Percentiles rank a stretch among this genome's conserved stretches.
These are phyloP conservation scores for Hoplias malabaricus DNA, from an alignment of 2,113 vertebrate species.

Conservation along the genomic window DNA sequence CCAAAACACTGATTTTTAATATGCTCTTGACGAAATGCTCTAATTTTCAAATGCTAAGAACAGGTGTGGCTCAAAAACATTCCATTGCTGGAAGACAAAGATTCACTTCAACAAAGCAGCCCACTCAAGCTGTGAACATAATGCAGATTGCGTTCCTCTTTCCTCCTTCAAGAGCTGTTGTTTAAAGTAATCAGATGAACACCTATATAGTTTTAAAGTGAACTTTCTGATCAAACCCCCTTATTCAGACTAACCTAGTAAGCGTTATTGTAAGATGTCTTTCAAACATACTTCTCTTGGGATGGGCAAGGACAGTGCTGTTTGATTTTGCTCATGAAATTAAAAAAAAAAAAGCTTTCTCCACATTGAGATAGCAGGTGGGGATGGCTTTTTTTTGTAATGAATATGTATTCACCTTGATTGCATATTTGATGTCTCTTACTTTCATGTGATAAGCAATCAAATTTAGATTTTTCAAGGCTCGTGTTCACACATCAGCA, in stretches of 20 bases:
- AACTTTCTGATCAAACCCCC: not conserved
- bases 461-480: constrained; percentile 44
- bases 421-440: constrained; percentile 49
- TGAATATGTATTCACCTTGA: constrained; percentile 48
- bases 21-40: not conserved
- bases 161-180: constrained; percentile 23
- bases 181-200: constrained; percentile 20
- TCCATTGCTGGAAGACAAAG: constrained; percentile 3
- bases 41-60: constrained; percentile 1
- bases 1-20: constrained; percentile 8
- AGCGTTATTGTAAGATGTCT: not conserved
- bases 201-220: constrained; percentile 13
- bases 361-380: constrained; percentile 29
- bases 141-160: constrained; percentile 4
- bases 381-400: constrained; percentile 26
- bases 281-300: not conserved
- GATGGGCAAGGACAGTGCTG: not conserved
- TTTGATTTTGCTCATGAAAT: constrained; percentile 29
- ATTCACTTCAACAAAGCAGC: constrained; percentile 27
- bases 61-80: not conserved
- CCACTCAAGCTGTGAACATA: constrained; percentile 22
- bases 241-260: not conserved
- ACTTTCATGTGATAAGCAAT: constrained; percentile 49
- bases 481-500: constrained; percentile 47
- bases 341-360: not conserved